A percentile compares a stretch with the other conserved stretches of the same genome.
Evolutionary conservation across 2,797 vertebrate genomes (phyloP).

Genomic region (Odontamblyopus lacepedii): DNA sequence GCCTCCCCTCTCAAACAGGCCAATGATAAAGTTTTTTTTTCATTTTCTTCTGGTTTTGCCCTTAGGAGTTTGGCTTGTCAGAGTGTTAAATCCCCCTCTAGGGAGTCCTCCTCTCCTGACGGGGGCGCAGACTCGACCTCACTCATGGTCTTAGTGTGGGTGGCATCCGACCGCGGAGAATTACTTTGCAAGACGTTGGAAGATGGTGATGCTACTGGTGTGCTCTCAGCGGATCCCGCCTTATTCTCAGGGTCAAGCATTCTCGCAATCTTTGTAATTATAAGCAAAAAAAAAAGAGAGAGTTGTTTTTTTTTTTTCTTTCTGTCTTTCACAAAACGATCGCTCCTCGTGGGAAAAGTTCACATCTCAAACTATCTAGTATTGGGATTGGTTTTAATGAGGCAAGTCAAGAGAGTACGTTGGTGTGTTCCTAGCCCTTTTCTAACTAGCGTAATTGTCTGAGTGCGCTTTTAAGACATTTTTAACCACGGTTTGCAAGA

Average conservation of each 20-base stretch:
- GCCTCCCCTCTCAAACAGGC: slow-evolving; percentile 60
- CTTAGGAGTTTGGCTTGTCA: slow-evolving; percentile 76
- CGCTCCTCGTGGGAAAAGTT: slow-evolving; percentile 76
- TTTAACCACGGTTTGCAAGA: slow-evolving; percentile 67
- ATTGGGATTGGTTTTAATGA: slow-evolving; percentile 82
- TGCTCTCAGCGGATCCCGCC: slow-evolving; percentile 75
- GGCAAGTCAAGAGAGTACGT: slow-evolving; percentile 74
- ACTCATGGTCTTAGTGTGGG: slow-evolving; percentile 77
- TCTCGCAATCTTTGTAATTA: slow-evolving; percentile 81
- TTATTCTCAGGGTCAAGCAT: slow-evolving; percentile 82
- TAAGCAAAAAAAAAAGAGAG: slow-evolving; percentile 68
- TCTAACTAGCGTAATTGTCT: slow-evolving; percentile 80
- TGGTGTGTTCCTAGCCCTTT: slow-evolving; percentile 68
- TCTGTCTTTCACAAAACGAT: slow-evolving; percentile 79
- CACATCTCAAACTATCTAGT: slow-evolving; percentile 78
- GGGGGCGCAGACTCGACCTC: slow-evolving; percentile 74
- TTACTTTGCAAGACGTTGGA: slow-evolving; percentile 65
- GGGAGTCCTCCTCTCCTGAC: slow-evolving; percentile 70
- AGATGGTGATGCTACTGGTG: slow-evolving; percentile 72
- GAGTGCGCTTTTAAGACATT: slow-evolving; percentile 64
- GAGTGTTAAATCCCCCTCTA: slow-evolving; percentile 64
- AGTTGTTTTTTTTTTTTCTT: slow-evolving; percentile 62
- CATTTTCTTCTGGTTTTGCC: slow-evolving; percentile 64
- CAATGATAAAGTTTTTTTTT: slow-evolving; percentile 61
- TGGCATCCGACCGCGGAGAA: slow-evolving; percentile 74